Evolutionary conservation across 2,113 vertebrate species (phyloP).

Genomic region (Beaufortia kweichowensis): DNA sequence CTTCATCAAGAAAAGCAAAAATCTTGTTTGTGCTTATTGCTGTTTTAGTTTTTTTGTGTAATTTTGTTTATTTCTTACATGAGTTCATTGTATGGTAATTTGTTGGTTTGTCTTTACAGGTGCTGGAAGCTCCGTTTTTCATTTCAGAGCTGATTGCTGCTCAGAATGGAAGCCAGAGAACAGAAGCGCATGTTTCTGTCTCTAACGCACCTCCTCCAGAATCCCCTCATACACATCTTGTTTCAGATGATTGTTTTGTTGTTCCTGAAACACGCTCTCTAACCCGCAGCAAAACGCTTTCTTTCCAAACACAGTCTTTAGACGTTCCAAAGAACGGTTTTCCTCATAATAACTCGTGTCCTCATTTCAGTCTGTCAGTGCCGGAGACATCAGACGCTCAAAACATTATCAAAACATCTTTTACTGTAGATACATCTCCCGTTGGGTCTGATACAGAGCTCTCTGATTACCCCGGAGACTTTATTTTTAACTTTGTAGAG

Average conservation of each 20-base stretch:
- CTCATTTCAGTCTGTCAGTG: background rate
- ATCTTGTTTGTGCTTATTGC: background rate
- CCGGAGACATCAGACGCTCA: background rate
- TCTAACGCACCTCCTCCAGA: constrained; percentile 40
- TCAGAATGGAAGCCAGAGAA: constrained; percentile 61
- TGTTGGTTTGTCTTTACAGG: constrained; percentile 71
- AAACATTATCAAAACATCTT: background rate
- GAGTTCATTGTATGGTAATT: constrained; percentile 46
- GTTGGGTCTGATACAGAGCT: background rate
- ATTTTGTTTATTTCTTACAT: background rate
- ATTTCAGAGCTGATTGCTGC: constrained; percentile 65
- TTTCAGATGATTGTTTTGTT: constrained; percentile 33
- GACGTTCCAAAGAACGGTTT: background rate
- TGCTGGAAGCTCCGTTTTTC: constrained; percentile 72
- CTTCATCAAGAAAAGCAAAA: no score
- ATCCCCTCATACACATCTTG: constrained; percentile 36
- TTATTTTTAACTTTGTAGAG: background rate
- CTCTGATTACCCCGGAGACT: background rate
- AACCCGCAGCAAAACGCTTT: background rate
- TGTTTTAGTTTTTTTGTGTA: background rate
- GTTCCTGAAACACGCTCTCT: background rate
- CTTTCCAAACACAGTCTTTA: background rate
- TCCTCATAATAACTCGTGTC: background rate
- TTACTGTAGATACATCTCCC: background rate
- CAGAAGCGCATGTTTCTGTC: constrained; percentile 39